phyloP scores from a whole-genome alignment of 2,888 invertebrate species.

The Cecidostiba fungosa region DNA sequence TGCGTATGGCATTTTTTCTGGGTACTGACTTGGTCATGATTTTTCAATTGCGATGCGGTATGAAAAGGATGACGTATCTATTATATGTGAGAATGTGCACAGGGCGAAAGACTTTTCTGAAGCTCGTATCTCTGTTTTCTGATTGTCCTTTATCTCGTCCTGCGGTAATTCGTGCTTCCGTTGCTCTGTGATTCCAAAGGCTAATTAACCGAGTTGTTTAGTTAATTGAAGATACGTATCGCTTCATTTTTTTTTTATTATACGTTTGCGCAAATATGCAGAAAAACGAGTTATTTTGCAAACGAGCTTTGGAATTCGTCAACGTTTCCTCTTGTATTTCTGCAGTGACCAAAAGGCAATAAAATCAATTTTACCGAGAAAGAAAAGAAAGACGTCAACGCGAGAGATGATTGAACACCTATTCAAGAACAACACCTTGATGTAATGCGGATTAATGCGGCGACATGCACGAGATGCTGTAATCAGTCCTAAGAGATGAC shows the following conservation, averaged over 20 bases:
- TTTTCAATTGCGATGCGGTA: neutral
- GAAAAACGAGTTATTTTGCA: no score
- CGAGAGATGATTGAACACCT: neutral
- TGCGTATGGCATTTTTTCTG: neutral
- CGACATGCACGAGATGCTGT: neutral
- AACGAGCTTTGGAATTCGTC: no score
- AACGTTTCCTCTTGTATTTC: no score
- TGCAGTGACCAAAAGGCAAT: neutral
- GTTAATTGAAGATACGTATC: neutral
- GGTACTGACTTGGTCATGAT: neutral
- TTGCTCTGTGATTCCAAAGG: neutral
- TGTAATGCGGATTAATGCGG: neutral
- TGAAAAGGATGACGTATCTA: neutral
- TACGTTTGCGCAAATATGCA: neutral
- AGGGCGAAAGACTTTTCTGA: neutral
- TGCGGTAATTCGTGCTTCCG: neutral
- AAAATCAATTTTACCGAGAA: neutral
- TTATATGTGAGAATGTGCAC: no score
- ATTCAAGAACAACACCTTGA: neutral
- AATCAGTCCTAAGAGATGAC: neutral
- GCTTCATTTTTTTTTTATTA: neutral
- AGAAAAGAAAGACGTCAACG: neutral
- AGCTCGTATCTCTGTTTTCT: neutral
- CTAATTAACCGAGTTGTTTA: neutral
- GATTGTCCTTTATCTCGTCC: conserved; percentile 3